Evolutionary conservation across 2,113 vertebrate species (phyloP).

Genomic region (Eulacestoma nigropectus): DNA sequence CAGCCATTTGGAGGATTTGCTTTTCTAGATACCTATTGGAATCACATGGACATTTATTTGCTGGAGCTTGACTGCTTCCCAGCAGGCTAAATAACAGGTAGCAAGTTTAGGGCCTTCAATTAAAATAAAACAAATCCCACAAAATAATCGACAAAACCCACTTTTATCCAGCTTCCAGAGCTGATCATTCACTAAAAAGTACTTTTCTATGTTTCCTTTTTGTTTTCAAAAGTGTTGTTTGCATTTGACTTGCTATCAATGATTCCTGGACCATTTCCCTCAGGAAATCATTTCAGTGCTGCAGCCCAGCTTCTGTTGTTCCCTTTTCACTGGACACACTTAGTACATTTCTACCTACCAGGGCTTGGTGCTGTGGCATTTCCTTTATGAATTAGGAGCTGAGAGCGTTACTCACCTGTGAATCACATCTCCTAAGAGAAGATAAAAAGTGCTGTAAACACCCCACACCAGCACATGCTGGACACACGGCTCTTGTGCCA

Average conservation of each 20-base stretch:
- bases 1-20: not conserved
- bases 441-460: not conserved
- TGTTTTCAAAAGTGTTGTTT: not conserved
- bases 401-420: not conserved
- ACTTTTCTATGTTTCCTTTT: not conserved
- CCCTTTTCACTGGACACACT: not conserved
- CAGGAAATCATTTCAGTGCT: not conserved
- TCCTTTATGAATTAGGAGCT: not conserved
- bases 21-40: not conserved
- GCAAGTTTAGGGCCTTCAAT: not conserved
- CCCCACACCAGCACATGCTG: fast-evolving
- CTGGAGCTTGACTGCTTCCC: not conserved
- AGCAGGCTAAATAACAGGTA: not conserved
- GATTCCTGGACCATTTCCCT: not conserved
- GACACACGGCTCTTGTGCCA: not conserved
- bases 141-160: not conserved
- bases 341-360: fast-evolving
- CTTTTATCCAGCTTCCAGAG: not conserved
- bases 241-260: not conserved
- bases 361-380: not conserved
- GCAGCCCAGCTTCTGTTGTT: not conserved
- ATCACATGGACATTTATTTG: not conserved
- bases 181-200: not conserved
- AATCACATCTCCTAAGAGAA: not conserved
- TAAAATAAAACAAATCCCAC: not conserved